Conservation (phyloP, 2,797 vertebrate genomes). For the Limnodromus scolopaceus region DNA sequence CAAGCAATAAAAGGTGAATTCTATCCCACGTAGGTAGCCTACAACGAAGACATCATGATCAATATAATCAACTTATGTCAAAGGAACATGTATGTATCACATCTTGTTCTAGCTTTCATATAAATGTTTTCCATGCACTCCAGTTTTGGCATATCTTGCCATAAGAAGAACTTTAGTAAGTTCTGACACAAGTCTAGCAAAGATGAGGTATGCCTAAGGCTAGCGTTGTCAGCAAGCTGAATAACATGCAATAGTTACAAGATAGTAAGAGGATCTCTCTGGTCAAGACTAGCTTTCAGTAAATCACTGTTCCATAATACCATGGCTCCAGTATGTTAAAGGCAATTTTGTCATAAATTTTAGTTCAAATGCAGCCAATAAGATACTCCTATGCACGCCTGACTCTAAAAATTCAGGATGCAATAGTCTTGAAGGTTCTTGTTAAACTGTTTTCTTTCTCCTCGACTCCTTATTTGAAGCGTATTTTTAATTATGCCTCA, state of each 20-base stretch:
- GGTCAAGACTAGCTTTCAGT: not conserved
- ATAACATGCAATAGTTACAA: not conserved
- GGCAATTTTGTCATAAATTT: not conserved
- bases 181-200: not conserved
- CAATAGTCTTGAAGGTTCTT: conserved; percentile 45
- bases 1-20: not conserved
- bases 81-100: not conserved
- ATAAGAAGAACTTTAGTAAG: not conserved
- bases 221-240: not conserved
- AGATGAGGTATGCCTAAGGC: not conserved
- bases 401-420: conserved; percentile 41
- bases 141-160: not conserved
- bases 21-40: not conserved
- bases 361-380: not conserved
- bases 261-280: not conserved
- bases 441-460: conserved; percentile 72
- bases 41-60: not conserved
- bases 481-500: conserved; percentile 79
- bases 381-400: not conserved
- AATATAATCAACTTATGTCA: not conserved
- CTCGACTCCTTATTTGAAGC: conserved; percentile 65
- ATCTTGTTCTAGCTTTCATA: not conserved
- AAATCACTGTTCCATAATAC: not conserved
- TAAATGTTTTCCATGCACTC: not conserved
- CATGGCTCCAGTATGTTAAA: not conserved